A percentile compares a stretch with the other conserved stretches of the same genome.
These are phyloP conservation scores for Chroicocephalus ridibundus DNA, from an alignment of 2,113 vertebrate species.

Conservation along the genomic window DNA sequence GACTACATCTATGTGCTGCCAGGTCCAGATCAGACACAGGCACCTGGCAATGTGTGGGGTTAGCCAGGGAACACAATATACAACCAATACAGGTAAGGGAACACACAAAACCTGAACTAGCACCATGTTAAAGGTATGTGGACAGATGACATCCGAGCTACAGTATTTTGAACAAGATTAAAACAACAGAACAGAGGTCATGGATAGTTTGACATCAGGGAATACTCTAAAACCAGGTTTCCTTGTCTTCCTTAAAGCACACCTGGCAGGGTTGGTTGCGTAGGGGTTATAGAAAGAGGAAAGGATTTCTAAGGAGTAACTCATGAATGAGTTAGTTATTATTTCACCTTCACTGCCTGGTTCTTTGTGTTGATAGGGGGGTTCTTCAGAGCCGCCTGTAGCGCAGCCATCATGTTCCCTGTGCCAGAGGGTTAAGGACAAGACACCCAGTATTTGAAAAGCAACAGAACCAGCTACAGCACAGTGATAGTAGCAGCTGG, in stretches of 20 bases:
- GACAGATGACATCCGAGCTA: background rate
- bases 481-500: background rate
- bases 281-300: background rate
- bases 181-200: background rate
- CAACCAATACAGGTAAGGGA: accelerated
- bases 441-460: background rate
- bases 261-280: background rate
- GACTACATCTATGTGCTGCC: background rate
- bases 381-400: constrained; percentile 96
- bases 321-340: accelerated
- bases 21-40: background rate
- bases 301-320: background rate
- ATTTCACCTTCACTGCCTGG: constrained; percentile 91
- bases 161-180: background rate
- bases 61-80: background rate
- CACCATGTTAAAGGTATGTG: background rate
- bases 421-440: constrained; percentile 82
- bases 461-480: background rate
- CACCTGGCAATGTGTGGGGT: background rate
- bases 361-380: constrained; percentile 98
- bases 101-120: background rate
- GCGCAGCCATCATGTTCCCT: constrained; percentile 93
- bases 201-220: accelerated
- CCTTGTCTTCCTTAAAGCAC: background rate
- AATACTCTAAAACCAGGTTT: background rate